Evolutionary conservation across 2,113 vertebrate genomes (phyloP), one percentile per base, ranked within the genome.

Genomic region (Forbesichthys agassizii): DNA sequence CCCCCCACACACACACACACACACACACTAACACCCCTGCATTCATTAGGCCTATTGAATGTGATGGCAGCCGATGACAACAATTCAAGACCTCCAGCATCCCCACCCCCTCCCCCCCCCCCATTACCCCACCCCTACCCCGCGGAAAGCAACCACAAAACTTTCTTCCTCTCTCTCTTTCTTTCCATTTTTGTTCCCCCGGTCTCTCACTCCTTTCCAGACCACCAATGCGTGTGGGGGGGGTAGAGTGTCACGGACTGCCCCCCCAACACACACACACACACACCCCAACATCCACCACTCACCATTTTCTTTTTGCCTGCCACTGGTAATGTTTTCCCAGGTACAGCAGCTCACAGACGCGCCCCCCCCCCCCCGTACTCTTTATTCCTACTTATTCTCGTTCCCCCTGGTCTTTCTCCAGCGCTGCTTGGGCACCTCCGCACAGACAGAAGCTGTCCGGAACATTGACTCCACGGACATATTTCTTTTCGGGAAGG

Each of bases 41-140:
- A 95, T 98, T 99, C 95, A 99, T 98, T 96, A 97, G 93, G 87
- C 92, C 94, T 93, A 95, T 98, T 98, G 96, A 98, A 96, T 92
- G 94, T 94, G 93, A 92, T 86, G 89, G 91, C 36, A 92, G 89
- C 90, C 92, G 93, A 95, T 96, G 95, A 96, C 96, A 96, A 93
- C 93, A 92, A 96, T 96, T 96, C 95, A 96, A 95, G 93, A 84
- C 83, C 83, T 61, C 81, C 85, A 87, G 85, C 90, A 20, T 60
- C n/a, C n/a, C n/a, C n/a, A n/a, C n/a, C n/a, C n/a, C n/a, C n/a
- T n/a, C n/a, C 16, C 27, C 13, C 33, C 33, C 16, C 61, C n/a
- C 49, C 49, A 1, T 27, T 2, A 2, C 20, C 0, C 20, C 20
- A 27, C 13, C 33, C 33, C 16, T 54, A 11, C 49, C 49, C 7